Percentiles rank a stretch among this genome's conserved stretches.
These are phyloP conservation scores for Myocastor coypus DNA, from an alignment of 2,113 vertebrate genomes.

Conservation along the genomic window DNA sequence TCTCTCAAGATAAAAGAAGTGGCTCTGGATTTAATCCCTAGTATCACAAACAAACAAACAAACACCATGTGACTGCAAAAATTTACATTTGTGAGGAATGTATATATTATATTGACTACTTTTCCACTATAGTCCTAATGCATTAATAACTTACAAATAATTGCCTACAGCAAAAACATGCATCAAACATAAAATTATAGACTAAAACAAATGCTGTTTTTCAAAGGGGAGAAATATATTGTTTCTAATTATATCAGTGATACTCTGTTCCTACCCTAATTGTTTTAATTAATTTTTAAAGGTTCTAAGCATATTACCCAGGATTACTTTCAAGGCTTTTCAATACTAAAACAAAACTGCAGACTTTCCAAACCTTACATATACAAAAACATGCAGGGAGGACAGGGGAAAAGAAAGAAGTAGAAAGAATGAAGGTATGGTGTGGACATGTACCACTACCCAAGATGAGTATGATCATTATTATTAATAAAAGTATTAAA, in stretches of 20 bases:
- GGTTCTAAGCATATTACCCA: not conserved
- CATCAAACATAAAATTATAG: conserved; percentile 30
- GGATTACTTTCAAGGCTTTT: not conserved
- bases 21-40: not conserved
- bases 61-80: not conserved
- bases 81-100: conserved; percentile 14
- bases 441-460: not conserved
- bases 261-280: not conserved
- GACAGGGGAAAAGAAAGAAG: not conserved
- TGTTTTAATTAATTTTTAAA: conserved; percentile 23
- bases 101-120: conserved; percentile 31
- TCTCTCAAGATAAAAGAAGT: not conserved
- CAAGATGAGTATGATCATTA: not conserved
- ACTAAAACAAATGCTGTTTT: conserved; percentile 50
- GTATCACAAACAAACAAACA: not conserved
- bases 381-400: not conserved
- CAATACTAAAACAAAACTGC: conserved; percentile 14
- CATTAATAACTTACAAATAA: conserved; percentile 54
- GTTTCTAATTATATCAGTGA: conserved; percentile 32
- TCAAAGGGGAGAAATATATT: conserved; percentile 33
- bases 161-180: conserved; percentile 29
- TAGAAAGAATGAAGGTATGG: not conserved
- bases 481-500: not conserved
- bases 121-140: conserved; percentile 41
- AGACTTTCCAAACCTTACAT: conserved; percentile 45